Percentiles rank a stretch among this genome's conserved stretches.
phyloP scores from a whole-genome alignment of 2,113 vertebrate species.

The Rhabdornis inornatus region DNA sequence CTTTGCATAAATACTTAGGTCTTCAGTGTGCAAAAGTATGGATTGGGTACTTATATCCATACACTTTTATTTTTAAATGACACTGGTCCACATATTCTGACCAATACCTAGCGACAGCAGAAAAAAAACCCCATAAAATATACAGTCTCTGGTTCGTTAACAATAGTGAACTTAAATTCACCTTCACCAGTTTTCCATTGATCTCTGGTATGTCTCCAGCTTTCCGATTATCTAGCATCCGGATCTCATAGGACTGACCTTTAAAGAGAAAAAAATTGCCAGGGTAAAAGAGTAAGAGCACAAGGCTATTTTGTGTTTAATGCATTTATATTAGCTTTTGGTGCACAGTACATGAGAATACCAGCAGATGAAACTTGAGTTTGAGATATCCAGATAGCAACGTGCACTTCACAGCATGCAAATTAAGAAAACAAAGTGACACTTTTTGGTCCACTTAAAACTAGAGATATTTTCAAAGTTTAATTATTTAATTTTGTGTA shows the following conservation, averaged over 20 bases:
- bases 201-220: constrained; percentile 87
- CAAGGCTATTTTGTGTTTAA: background rate
- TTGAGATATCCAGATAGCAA: background rate
- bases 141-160: background rate
- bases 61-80: background rate
- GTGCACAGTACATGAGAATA: background rate
- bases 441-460: background rate
- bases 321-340: background rate
- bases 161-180: constrained; percentile 57
- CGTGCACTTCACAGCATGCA: background rate
- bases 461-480: background rate
- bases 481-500: background rate
- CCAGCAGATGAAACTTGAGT: background rate
- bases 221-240: constrained; percentile 92
- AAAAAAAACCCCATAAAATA: background rate
- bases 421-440: background rate
- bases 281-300: background rate
- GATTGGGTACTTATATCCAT: rapidly evolving
- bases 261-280: background rate
- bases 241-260: constrained; percentile 96
- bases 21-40: background rate
- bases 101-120: background rate
- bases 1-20: background rate
- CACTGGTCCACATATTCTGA: background rate
- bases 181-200: constrained; percentile 91